Evolutionary conservation across 2,797 vertebrate species (phyloP), one percentile per base, ranked within the genome.

Genomic region (Orientallactaga sibirica): DNA sequence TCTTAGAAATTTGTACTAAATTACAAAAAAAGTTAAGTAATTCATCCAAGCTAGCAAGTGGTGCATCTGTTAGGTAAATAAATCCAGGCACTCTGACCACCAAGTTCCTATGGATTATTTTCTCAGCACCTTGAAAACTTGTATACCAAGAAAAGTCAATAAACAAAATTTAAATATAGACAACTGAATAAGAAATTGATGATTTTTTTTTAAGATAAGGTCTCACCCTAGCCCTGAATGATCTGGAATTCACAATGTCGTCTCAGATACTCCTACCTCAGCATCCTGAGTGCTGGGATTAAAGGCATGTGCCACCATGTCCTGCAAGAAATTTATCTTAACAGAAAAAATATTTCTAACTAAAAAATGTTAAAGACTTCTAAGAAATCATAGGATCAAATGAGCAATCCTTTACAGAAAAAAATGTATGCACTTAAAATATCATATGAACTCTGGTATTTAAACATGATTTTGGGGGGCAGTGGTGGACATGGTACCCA

Each of bases 161-260:
- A 62, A 85, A 73, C 66, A 89, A 78, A 85, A 67, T 71, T 88
- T 85, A 73, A 85, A 85, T 79, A 79, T 27, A 90, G 16, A 33
- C 5, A 8, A 9, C 48, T 67, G 70, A 68, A 3, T 58, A 16
- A 5, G 62, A 86, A 84, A 74, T 71, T 78, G n/a, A 66, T 48
- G 48, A 2, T 6, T 48, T 48, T 8, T 8, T 48, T 8, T 48
- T 48, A 48, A 48, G 48, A 48, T 48, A 48, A 8, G 48, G 48
- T 48, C 48, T 48, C 48, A 48, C 33, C 33, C 33, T 37, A 37
- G 33, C 33, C 33, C 33, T 37, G 43, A 9, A 5, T 48, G 43
- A 48, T 9, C 43, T 48, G 8, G 43, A 48, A 48, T 48, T 48
- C 43, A 48, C 43, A 6, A 48, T 48, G 43, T 48, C 8, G 43